A percentile compares a stretch with the other conserved stretches of the same genome.
Evolutionary conservation across 1,140 invertebrate species (phyloP).

Genomic region (Atta cephalotes): DNA sequence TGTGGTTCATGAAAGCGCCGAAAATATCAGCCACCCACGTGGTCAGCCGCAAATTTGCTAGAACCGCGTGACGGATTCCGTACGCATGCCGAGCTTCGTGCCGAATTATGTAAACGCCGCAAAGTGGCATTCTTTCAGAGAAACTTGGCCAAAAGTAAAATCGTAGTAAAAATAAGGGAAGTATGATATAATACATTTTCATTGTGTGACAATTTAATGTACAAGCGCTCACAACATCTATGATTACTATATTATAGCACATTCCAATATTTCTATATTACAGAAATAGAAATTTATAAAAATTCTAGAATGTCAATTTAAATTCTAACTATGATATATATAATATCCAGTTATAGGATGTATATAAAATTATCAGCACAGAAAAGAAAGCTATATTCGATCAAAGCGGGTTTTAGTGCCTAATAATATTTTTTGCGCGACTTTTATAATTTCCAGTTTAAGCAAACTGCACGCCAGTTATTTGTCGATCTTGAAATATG

Average conservation of each 20-base stretch:
- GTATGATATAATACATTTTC: neutral
- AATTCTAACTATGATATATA: neutral
- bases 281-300: neutral
- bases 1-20: conserved; percentile 79
- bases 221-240: neutral
- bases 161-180: neutral
- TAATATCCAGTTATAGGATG: neutral
- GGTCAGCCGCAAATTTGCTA: conserved; percentile 71
- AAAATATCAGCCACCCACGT: conserved; percentile 79
- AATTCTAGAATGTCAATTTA: neutral
- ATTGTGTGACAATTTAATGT: conserved; percentile 23
- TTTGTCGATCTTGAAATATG: no score
- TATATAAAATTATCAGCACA: neutral
- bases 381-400: no score
- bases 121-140: conserved; percentile 42
- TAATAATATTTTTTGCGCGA: no score
- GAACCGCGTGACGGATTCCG: conserved; percentile 65
- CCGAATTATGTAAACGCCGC: conserved; percentile 55
- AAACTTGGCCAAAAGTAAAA: conserved; percentile 15
- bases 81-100: conserved; percentile 50
- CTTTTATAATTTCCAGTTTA: no score
- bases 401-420: no score
- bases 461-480: no score
- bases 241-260: neutral
- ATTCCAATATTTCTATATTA: neutral